Evolutionary conservation across 2,113 vertebrate genomes (phyloP).

Genomic region (Daubentonia madagascariensis): DNA sequence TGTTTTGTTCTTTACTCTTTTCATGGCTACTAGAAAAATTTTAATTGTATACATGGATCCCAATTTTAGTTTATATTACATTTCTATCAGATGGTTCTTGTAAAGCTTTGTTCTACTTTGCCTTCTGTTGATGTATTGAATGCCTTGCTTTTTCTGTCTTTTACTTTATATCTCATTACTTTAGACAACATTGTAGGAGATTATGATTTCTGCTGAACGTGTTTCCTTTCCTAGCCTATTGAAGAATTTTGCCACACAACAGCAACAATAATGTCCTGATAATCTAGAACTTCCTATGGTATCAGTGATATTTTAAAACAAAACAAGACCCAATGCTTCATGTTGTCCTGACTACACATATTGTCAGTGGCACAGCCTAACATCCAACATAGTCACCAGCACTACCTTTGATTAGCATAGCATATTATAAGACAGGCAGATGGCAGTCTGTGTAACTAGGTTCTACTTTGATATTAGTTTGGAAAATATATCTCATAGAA

Average conservation of each 20-base stretch:
- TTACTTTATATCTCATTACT: neutral
- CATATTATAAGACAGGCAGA: neutral
- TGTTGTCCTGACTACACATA: neutral
- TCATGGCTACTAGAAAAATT: neutral
- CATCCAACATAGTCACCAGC: rapidly evolving
- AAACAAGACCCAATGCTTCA: neutral
- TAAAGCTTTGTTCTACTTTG: neutral
- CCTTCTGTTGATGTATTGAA: neutral
- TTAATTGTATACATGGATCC: neutral
- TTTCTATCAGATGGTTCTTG: neutral
- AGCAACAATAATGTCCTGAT: neutral
- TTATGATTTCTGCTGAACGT: neutral
- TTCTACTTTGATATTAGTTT: neutral
- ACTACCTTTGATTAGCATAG: rapidly evolving
- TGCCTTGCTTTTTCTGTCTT: neutral
- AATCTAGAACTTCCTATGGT: neutral
- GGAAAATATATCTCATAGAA: neutral
- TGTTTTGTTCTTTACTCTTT: neutral
- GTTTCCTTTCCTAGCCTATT: neutral
- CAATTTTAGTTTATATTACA: neutral
- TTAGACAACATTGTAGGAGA: neutral
- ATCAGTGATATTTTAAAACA: neutral
- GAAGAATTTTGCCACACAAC: neutral
- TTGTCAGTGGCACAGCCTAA: neutral
- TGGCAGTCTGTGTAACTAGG: no score